Conservation (phyloP, 1,140 invertebrate species). For the Drosophila leontia region DNA sequence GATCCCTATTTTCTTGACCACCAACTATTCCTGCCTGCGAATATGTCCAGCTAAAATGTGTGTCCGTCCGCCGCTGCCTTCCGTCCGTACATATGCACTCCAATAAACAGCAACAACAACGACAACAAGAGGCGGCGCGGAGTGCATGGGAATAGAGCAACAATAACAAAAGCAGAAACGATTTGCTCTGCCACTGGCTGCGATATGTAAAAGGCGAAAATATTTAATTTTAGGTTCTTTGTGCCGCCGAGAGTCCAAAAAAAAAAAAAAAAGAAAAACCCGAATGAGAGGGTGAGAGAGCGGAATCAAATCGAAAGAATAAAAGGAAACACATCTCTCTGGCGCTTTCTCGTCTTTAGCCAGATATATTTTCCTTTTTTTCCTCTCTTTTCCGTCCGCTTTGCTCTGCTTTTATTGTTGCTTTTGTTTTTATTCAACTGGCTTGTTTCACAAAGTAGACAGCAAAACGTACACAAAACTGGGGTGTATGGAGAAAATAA, state of each 20-base stretch:
- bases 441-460: slow-evolving; percentile 75
- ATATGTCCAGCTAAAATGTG: slow-evolving; percentile 49
- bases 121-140: slow-evolving; percentile 16
- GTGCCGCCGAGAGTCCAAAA: slow-evolving; percentile 56
- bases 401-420: slow-evolving; percentile 36
- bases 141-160: slow-evolving; percentile 37
- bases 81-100: slow-evolving; percentile 52
- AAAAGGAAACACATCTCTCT: slow-evolving; percentile 59
- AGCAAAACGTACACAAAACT: slow-evolving; percentile 60
- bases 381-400: slow-evolving; percentile 9
- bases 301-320: slow-evolving; percentile 50
- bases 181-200: slow-evolving; percentile 76
- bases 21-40: slow-evolving; percentile 10
- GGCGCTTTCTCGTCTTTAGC: slow-evolving; percentile 66
- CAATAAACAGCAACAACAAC: slow-evolving; percentile 54
- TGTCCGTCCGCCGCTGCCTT: slow-evolving; percentile 10
- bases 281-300: slow-evolving; percentile 22
- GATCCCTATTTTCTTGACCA: slow-evolving; percentile 15
- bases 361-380: slow-evolving; percentile 16
- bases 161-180: slow-evolving; percentile 37
- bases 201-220: slow-evolving; percentile 82
- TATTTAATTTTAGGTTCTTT: slow-evolving; percentile 84
- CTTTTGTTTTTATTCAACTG: slow-evolving; percentile 55
- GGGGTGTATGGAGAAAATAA: slow-evolving; percentile 23
- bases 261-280: slow-evolving; percentile 32